Evolutionary conservation across 2,797 vertebrate genomes (phyloP), one percentile per base, ranked within the genome.

Genomic region (Sparus aurata): DNA sequence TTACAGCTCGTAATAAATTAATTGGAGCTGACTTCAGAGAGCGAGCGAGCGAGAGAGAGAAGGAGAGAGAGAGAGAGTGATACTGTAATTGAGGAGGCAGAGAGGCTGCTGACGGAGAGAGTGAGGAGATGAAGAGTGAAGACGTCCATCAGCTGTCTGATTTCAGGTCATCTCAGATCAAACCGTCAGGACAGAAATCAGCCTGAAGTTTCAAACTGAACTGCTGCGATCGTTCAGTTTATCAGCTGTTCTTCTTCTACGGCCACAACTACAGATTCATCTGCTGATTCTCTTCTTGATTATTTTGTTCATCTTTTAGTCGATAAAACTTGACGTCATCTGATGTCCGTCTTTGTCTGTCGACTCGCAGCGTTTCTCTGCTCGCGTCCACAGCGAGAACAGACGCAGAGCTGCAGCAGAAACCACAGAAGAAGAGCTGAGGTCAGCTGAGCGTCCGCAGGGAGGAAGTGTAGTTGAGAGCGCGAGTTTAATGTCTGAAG

Each of bases 1-100:
- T 75, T 79, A 34, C 82, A 72, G 81, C 67, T 54, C 0, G 17
- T 66, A 17, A 83, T 65, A n/a, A 85, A 84, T 63, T 77, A 75
- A 89, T 66, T 68, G 53, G 69, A 69, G 54, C 17, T 18, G 69
- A 80, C 25, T 34, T 69, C 41, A 38, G 2, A 1, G 12, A 13
- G 22, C 25, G 11, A 3, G 25, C 16, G 18, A 16, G 64, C 7
- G 17, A 41, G 38, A 18, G 22, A 5, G 70, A 23, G 50, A 20
- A 63, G 10, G 16, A 22, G 41, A 30, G 61, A 4, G 61, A 45
- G 46, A 17, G 43, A 2, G 45, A 30, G 57, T 0, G 5, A 20
- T 1, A 3, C 60, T 66, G 60, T 60, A 6, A 0, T 0, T 59
- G 43, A 55, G 3, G 23, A 22, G 1, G 30, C 3, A 10, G 47